Base-by-base conservation (phyloP, 2,113 vertebrate genomes). In the Laticauda colubrina region DNA sequence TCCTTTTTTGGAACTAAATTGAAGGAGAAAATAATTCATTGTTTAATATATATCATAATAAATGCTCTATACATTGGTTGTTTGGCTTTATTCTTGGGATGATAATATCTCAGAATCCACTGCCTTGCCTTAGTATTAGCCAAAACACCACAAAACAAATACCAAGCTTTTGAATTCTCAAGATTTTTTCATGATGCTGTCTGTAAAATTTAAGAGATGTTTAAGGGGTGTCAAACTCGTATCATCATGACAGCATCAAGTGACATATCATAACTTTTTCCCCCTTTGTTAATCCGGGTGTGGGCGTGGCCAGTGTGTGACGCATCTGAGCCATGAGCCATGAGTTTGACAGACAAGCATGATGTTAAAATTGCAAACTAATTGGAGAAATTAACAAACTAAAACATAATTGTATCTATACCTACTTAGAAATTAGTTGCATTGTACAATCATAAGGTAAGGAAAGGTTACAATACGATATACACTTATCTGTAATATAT, bases 71-170 rank as follows among this genome's bases (percentile, higher is more conserved):
- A 93, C 89, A 93, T 93, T 85, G 45, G 26, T 23, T 94, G 93
- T 94, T 91, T 89, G 89, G 85, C 48, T 1, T 2, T 0, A 20
- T 43, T 34, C 87, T 23, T 85, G 23, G 81, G 39, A 51, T 20
- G 0, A 51, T 69, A 51, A 93, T 21, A 57, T 85, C 59, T 90
- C 61, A 75, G 23, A 90, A 75, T 90, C 48, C 14, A 20, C 93
- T 95, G 95, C 94, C 94, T 56, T 95, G 96, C 88, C 92, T 96
- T 96, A 89, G 89, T 90, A 95, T 88, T 92, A 94, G 92, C 24
- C 92, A 45, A 39, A 91, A 45, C 85, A 24, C 56, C 45, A 29
- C 45, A 69, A 90, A 69, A 90, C 21, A 7, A 29, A 69, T 43
- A 61, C 12, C 59, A 64, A 90, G 14, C 48, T 81, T 54, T 39